A percentile compares a stretch with the other conserved stretches of the same genome.
These are phyloP conservation scores for Benitochromis conjunctus DNA, from an alignment of 2,113 vertebrate genomes.

Conservation along the genomic window DNA sequence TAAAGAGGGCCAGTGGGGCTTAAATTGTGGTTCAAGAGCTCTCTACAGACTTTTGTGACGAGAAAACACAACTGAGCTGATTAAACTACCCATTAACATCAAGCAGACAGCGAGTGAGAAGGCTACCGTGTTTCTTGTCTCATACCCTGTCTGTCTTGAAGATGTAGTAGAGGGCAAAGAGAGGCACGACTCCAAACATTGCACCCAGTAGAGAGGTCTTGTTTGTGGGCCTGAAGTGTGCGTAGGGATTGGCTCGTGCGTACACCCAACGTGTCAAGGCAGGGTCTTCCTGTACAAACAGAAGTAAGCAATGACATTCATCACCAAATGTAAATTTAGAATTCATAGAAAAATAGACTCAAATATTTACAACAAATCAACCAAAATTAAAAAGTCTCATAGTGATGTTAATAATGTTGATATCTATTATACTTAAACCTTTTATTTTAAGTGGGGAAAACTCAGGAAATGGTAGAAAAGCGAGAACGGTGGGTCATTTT, in stretches of 20 bases:
- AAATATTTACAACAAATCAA: background rate
- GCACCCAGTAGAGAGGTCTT: conserved; percentile 82
- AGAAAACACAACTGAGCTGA: background rate
- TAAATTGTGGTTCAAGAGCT: background rate
- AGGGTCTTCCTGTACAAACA: conserved; percentile 81
- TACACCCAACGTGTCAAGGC: conserved; percentile 82
- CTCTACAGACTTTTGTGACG: background rate
- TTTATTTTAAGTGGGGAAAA: background rate
- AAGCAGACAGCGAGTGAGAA: background rate
- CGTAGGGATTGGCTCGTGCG: conserved; percentile 78
- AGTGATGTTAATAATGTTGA: background rate
- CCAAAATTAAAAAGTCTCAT: background rate
- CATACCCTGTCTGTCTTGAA: conserved; percentile 83
- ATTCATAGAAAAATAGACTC: background rate
- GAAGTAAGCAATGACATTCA: background rate
- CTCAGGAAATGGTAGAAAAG: background rate
- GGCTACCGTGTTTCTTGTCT: background rate
- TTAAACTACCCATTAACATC: background rate
- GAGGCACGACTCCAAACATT: conserved; percentile 70
- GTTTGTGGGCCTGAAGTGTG: conserved; percentile 74
- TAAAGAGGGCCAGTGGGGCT: background rate
- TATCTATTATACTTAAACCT: background rate
- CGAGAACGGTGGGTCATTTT: rapidly evolving
- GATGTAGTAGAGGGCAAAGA: conserved; percentile 68
- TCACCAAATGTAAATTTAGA: background rate